Evolutionary conservation across 2,888 invertebrate genomes (phyloP).

Genomic region (Malachius bipustulatus): DNA sequence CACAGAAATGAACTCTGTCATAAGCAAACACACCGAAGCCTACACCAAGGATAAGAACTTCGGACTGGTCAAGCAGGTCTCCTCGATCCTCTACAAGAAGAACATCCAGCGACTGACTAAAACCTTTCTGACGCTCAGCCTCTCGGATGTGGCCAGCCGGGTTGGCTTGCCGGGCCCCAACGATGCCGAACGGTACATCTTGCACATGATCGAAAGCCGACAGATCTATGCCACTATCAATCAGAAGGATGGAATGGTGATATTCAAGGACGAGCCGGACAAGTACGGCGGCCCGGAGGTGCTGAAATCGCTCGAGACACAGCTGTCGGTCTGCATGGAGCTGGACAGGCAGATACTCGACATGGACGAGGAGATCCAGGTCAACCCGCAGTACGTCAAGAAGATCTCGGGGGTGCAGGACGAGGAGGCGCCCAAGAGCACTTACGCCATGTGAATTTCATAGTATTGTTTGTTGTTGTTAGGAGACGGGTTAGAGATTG

Average conservation of each 20-base stretch:
- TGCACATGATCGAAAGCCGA: conserved; percentile 95
- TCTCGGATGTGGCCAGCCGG: conserved; percentile 80
- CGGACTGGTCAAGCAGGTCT: conserved; percentile 74
- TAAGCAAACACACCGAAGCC: conserved; percentile 69
- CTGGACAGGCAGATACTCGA: conserved; percentile 77
- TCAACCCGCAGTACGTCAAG: conserved; percentile 64
- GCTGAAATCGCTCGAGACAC: conserved; percentile 73
- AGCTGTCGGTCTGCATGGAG: conserved; percentile 76
- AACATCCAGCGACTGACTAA: conserved; percentile 94
- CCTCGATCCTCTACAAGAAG: conserved; percentile 84
- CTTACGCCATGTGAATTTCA: conserved; percentile 37
- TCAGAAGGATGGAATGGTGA: conserved; percentile 96
- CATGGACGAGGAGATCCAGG: conserved; percentile 92
- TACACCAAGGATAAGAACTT: conserved; percentile 68
- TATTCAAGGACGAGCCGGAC: conserved; percentile 91
- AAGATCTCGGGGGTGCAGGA: conserved; percentile 36
- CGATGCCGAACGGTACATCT: conserved; percentile 86
- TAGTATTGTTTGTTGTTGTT: too few species aligned
- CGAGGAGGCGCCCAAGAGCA: conserved; percentile 37
- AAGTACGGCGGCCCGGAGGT: conserved; percentile 87
- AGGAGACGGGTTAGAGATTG: too few species aligned
- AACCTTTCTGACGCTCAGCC: conserved; percentile 80
- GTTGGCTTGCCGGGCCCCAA: conserved; percentile 73
- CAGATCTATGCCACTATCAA: conserved; percentile 96
- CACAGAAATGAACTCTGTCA: conserved; percentile 52